phyloP scores from a whole-genome alignment of 1,140 invertebrate species.

The Bombus soroeensis region DNA sequence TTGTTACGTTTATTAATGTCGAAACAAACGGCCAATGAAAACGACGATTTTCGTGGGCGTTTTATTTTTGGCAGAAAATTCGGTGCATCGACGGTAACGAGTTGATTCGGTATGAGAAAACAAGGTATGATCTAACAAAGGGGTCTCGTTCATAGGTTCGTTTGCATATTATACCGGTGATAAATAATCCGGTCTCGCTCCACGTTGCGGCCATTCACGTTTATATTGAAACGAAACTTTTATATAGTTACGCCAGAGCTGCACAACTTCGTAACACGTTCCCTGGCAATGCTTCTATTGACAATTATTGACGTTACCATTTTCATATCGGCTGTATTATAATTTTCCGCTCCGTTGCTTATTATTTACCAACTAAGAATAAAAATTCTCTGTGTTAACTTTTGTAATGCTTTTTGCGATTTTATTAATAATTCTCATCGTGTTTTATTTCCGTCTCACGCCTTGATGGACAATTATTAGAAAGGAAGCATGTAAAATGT shows the following conservation, averaged over 20 bases:
- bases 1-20: neutral
- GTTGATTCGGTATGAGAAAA: neutral
- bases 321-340: neutral
- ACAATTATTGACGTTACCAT: neutral
- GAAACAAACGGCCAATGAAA: neutral
- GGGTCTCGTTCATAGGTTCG: neutral
- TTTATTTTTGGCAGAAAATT: neutral
- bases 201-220: neutral
- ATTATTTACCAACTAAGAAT: neutral
- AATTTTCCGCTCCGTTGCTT: neutral
- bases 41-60: neutral
- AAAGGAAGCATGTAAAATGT: too few species aligned
- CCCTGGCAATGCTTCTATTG: neutral
- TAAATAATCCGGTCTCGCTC: neutral
- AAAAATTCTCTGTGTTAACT: neutral
- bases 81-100: neutral
- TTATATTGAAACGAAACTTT: neutral
- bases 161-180: conserved; percentile 1
- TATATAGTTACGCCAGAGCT: neutral
- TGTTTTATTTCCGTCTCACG: too few species aligned
- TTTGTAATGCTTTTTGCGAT: too few species aligned
- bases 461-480: too few species aligned
- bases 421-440: too few species aligned
- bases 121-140: conserved; percentile 5
- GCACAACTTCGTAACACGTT: neutral